These are phyloP conservation scores for Mormyrops attenuatus DNA, from an alignment of 2,797 vertebrate species.

Conservation along the genomic window DNA sequence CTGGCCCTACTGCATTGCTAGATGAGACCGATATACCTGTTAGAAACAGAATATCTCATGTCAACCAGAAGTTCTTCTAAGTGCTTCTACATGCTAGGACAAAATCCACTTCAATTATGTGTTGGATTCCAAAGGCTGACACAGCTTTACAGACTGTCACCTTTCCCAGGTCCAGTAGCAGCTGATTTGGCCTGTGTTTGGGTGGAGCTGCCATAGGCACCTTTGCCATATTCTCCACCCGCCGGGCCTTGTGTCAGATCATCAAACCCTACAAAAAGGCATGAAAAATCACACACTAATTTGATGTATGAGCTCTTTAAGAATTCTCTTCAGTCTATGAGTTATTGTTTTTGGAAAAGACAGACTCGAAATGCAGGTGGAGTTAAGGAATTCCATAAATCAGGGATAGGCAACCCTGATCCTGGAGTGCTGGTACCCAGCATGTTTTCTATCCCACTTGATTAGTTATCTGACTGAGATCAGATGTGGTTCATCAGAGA, in stretches of 20 bases:
- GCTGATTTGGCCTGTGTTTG: slow-evolving; percentile 88
- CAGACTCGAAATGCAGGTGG: not conserved
- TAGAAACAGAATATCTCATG: not conserved
- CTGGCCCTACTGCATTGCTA: slow-evolving; percentile 77
- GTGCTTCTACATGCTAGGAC: not conserved
- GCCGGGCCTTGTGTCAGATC: slow-evolving; percentile 86
- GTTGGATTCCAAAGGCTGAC: not conserved
- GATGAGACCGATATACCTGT: slow-evolving; percentile 67
- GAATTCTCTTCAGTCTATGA: not conserved
- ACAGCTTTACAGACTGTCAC: slow-evolving; percentile 52
- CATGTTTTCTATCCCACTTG: not conserved
- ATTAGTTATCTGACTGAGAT: not conserved
- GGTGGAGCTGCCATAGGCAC: slow-evolving; percentile 82
- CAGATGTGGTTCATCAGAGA: not conserved
- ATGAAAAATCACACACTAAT: not conserved
- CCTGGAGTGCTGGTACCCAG: not conserved
- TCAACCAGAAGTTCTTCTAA: not conserved
- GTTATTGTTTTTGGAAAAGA: not conserved
- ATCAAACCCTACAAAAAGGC: slow-evolving; percentile 75
- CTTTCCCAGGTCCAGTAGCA: slow-evolving; percentile 88
- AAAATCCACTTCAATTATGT: not conserved
- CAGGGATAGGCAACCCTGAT: not conserved
- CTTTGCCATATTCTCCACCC: slow-evolving; percentile 89
- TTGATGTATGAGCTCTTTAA: not conserved
- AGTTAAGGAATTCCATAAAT: not conserved